Percentiles rank a stretch among this genome's conserved stretches.
Conservation (phyloP, 2,888 invertebrate genomes). For the Anaspis maculata region DNA sequence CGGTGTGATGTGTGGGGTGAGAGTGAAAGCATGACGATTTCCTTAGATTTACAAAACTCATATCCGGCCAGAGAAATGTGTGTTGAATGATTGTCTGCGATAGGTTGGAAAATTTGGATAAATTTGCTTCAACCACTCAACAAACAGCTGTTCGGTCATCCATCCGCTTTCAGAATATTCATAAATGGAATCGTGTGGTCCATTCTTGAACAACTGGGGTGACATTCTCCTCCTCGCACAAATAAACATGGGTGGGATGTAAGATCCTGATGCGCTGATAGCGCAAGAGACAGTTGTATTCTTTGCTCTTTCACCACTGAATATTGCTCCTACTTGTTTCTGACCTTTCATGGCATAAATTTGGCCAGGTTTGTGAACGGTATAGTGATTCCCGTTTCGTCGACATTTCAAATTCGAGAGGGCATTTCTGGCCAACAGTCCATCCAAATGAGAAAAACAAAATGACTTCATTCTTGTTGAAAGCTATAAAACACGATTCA, state of each 20-base stretch:
- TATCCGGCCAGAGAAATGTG: slow-evolving; percentile 11
- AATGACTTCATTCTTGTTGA: slow-evolving; percentile 21
- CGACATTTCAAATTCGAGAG: slow-evolving; percentile 32
- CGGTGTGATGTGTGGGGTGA: slow-evolving; percentile 17
- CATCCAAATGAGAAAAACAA: too few relatives aligned
- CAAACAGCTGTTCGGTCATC: slow-evolving; percentile 17
- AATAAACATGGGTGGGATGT: slow-evolving; percentile 14
- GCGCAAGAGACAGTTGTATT: slow-evolving; percentile 5
- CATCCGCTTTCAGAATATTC: slow-evolving; percentile 14
- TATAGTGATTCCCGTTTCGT: slow-evolving; percentile 36
- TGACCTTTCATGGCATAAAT: slow-evolving; percentile 16
- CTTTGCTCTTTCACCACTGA: slow-evolving; percentile 8
- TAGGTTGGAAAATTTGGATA: too few relatives aligned
- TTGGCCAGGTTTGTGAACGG: slow-evolving; percentile 34
- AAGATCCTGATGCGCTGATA: slow-evolving; percentile 5
- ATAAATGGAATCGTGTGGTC: slow-evolving; percentile 13
- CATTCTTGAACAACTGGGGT: slow-evolving; percentile 10
- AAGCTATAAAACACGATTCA: slow-evolving; percentile 22
- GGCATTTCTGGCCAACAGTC: too few relatives aligned
- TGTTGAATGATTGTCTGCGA: slow-evolving; percentile 13
- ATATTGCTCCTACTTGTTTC: slow-evolving; percentile 6
- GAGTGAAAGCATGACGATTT: slow-evolving; percentile 12
- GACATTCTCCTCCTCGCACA: slow-evolving; percentile 13
- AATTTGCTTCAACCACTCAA: slow-evolving; percentile 16
- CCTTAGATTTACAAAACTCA: slow-evolving; percentile 13